A percentile compares a stretch with the other conserved stretches of the same genome.
These are phyloP conservation scores for Chrysochloris asiatica DNA, from an alignment of 2,113 vertebrate genomes.

Conservation along the genomic window DNA sequence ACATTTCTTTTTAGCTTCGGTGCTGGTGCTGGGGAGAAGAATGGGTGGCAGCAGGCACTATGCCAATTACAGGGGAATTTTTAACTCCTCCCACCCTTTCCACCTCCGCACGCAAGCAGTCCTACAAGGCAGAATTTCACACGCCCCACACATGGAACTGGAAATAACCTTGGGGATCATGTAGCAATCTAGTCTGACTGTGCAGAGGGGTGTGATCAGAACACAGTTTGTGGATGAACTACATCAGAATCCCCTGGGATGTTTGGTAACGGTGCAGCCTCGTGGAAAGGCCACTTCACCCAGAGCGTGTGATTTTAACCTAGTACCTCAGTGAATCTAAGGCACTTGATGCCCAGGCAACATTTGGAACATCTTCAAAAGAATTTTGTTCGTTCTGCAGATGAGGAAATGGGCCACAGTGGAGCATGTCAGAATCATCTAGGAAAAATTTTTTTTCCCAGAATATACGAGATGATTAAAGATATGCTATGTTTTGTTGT, in stretches of 20 bases:
- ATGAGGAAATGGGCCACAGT: neutral
- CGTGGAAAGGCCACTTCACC: neutral
- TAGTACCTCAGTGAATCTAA: neutral
- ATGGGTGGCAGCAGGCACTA: neutral
- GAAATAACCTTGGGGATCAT: neutral
- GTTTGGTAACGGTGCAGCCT: neutral
- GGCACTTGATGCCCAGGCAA: neutral
- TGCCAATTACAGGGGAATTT: neutral
- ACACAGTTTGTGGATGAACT: neutral
- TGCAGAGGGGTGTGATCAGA: neutral
- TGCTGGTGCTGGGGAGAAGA: neutral
- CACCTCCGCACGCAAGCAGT: neutral
- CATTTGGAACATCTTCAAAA: neutral
- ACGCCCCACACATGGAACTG: neutral
- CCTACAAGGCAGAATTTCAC: neutral
- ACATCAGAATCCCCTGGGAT: neutral
- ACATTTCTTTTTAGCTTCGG: no score
- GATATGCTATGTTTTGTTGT: neutral
- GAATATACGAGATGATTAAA: neutral
- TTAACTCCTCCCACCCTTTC: constrained; percentile 10
- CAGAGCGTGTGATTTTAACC: neutral
- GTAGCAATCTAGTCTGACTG: neutral
- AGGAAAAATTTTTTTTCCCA: neutral
- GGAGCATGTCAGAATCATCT: neutral
- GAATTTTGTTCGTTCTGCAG: neutral